Evolutionary conservation across 2,888 invertebrate genomes (phyloP).

Genomic region (Coenonympha arcania): DNA sequence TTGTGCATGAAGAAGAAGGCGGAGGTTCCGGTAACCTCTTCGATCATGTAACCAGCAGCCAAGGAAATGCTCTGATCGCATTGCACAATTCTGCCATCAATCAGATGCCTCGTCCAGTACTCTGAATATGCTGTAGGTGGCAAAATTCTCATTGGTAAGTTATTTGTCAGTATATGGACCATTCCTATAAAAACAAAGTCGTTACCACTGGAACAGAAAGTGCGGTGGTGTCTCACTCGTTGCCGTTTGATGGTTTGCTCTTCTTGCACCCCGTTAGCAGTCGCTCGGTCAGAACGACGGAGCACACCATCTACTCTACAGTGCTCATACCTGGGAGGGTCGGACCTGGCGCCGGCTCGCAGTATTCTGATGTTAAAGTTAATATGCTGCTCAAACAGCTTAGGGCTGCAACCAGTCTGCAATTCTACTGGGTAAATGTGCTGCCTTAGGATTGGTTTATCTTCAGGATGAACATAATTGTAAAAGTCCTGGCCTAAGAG

Average conservation of each 20-base stretch:
- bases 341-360: constrained; percentile 81
- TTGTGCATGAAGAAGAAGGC: constrained; percentile 93
- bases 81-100: constrained; percentile 91
- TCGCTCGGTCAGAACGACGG: constrained; percentile 74
- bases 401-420: constrained; percentile 49
- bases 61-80: constrained; percentile 93
- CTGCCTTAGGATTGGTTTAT: constrained; percentile 81
- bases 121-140: constrained; percentile 82
- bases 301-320: constrained; percentile 80
- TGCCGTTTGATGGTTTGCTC: constrained; percentile 68
- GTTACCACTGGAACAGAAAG: constrained; percentile 74
- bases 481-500: constrained; percentile 91
- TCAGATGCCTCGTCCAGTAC: constrained; percentile 90
- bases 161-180: constrained; percentile 76
- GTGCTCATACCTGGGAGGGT: constrained; percentile 80
- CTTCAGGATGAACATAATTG: constrained; percentile 87
- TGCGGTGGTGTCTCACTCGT: constrained; percentile 68
- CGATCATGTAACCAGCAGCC: constrained; percentile 90
- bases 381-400: constrained; percentile 64
- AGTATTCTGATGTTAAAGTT: constrained; percentile 75
- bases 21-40: constrained; percentile 89
- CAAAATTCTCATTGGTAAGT: constrained; percentile 74
- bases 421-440: constrained; percentile 77
- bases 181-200: constrained; percentile 82
- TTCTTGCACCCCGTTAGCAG: constrained; percentile 65